A percentile compares a stretch with the other conserved stretches of the same genome.
Conservation (phyloP, 2,797 vertebrate genomes). For the Apogon hyalosoma region DNA sequence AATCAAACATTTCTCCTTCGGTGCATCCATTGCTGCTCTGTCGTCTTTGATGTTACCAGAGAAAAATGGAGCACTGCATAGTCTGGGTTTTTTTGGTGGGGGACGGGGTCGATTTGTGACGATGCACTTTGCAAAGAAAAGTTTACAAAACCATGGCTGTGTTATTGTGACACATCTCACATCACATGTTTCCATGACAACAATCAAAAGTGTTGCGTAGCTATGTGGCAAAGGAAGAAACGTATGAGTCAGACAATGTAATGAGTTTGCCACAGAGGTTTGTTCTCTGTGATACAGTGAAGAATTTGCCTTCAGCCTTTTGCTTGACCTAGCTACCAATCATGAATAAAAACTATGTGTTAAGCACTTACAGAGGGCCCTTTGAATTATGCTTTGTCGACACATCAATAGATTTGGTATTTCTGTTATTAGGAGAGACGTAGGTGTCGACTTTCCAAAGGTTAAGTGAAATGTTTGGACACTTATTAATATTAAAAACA, state of each 20-base stretch:
- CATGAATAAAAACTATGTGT: constrained; percentile 23
- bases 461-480: neutral
- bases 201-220: constrained; percentile 27
- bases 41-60: constrained; percentile 34
- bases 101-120: constrained; percentile 6
- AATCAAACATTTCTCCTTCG: constrained; percentile 56
- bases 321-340: constrained; percentile 9
- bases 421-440: neutral
- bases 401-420: neutral
- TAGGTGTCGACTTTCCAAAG: neutral
- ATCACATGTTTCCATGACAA: constrained; percentile 35
- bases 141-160: neutral
- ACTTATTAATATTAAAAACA: neutral
- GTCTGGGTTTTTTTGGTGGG: neutral
- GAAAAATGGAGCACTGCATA: neutral
- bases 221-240: constrained; percentile 12
- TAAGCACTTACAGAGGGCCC: constrained; percentile 17
- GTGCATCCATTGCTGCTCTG: constrained; percentile 39
- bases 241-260: constrained; percentile 26
- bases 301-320: constrained; percentile 21
- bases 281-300: constrained; percentile 10
- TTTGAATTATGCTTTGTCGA: neutral
- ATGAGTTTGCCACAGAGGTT: constrained; percentile 14
- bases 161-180: neutral
- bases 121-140: neutral